Evolutionary conservation across 2,113 vertebrate genomes (phyloP), one percentile per base, ranked within the genome.

Genomic region (Calonectris borealis): DNA sequence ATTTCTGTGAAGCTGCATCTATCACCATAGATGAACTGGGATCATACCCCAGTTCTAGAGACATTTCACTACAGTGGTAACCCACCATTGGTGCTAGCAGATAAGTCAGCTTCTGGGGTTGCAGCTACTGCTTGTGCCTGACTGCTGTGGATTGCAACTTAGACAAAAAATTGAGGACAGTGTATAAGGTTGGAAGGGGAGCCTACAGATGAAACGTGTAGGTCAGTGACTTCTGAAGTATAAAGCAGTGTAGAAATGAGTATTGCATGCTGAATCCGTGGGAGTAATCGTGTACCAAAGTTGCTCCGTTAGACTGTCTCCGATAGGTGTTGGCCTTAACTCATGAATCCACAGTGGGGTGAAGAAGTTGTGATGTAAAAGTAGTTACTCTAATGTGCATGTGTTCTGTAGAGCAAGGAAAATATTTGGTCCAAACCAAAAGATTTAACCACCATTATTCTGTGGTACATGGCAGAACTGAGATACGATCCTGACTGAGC

Each of bases 201-300:
- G 11, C 40, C 48, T 72, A 2, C 9, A 69, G 58, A 16, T 58
- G 18, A 40, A 78, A 44, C 26, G 46, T 62, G n/a, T 72, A 31
- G 36, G 46, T 73, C 62, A 42, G 49, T 88, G 78, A 83, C 34
- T 40, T 52, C 22, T 44, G 64, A 58, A 36, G 14, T 73, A 8
- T 31, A 34, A 69, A 76, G 44, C n/a, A 29, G 16, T 57, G 86
- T 5, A 60, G 68, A 80, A 76, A 13, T 20, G 13, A 71, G 11
- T 68, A 14, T 11, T 57, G 29, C n/a, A 1, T 55, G 48, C 13
- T 48, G 6, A n/a, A 22, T 60, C 49, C 1, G 0, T 25, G 22
- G 27, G 12, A 83, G 19, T 69, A 65, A 31, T 83, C n/a, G 8
- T 4, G 16, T 40, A 13, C 42, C 25, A 5, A 27, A 60, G 57